phyloP scores from a whole-genome alignment of 2,797 vertebrate species.

The Chloroceryle amazona region DNA sequence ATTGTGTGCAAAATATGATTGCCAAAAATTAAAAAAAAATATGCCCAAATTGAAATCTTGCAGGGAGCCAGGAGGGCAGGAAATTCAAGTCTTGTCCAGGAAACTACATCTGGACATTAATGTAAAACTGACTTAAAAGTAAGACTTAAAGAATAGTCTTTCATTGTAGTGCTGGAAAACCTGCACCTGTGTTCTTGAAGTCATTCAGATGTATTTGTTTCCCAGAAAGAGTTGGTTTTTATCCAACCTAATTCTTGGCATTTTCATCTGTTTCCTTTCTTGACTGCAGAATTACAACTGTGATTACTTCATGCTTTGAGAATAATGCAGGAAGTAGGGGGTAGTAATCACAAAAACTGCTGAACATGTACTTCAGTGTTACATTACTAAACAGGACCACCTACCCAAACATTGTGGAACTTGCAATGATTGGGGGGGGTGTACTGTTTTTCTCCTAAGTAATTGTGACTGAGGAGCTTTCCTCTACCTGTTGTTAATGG shows the following conservation, averaged over 20 bases:
- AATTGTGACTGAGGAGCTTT: background rate
- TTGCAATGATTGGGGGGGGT: background rate
- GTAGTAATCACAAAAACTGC: background rate
- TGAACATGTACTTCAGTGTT: background rate
- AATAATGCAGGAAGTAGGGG: background rate
- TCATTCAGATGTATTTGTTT: background rate
- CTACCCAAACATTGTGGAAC: background rate
- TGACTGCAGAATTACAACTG: background rate
- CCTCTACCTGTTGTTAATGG: background rate
- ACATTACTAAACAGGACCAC: background rate
- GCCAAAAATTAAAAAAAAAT: background rate
- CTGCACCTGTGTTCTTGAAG: background rate
- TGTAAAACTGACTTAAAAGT: background rate
- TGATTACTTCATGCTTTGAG: background rate
- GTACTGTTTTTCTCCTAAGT: background rate
- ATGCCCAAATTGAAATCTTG: background rate
- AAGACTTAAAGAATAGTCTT: background rate
- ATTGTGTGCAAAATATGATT: background rate
- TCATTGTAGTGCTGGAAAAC: background rate
- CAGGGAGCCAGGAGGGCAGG: background rate
- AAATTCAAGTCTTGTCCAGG: background rate
- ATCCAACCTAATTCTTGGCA: background rate
- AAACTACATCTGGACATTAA: background rate
- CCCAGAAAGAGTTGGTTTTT: background rate
- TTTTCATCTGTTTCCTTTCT: background rate